A percentile compares a stretch with the other conserved stretches of the same genome.
Evolutionary conservation across 2,113 vertebrate genomes (phyloP).

Genomic region (Baryphthengus martii): DNA sequence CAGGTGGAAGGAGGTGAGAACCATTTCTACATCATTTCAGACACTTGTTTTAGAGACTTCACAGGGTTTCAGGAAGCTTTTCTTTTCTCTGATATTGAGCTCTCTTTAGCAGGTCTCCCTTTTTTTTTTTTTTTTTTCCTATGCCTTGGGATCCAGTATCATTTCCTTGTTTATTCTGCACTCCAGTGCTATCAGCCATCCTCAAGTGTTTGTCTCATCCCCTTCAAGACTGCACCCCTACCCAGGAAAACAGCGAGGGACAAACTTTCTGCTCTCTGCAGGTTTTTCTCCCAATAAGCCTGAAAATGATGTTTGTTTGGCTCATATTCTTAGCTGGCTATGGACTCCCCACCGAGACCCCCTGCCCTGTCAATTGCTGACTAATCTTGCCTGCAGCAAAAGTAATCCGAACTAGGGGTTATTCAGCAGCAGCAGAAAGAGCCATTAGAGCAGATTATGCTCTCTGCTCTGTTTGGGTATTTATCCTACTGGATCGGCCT

Average conservation of each 20-base stretch:
- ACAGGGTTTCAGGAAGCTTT: neutral
- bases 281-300: conserved; percentile 42
- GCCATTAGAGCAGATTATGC: conserved; percentile 24
- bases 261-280: conserved; percentile 40
- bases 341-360: neutral
- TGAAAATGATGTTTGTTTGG: conserved; percentile 51
- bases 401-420: conserved; percentile 5
- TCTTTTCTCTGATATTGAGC: neutral
- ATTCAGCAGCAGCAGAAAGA: conserved; percentile 18
- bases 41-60: conserved; percentile 20
- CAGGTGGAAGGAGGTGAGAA: conserved; percentile 32
- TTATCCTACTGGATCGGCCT: neutral
- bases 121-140: neutral
- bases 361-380: conserved; percentile 52
- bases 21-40: neutral
- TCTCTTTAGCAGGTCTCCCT: neutral
- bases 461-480: neutral
- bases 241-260: conserved; percentile 40
- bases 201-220: conserved; percentile 53
- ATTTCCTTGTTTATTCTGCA: conserved; percentile 40
- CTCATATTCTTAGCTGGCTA: conserved; percentile 37
- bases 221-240: conserved; percentile 25
- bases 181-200: conserved; percentile 36
- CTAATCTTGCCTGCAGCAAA: conserved; percentile 48
- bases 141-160: neutral